Conservation (phyloP, 2,113 vertebrate species). For the Melospiza melodia region DNA sequence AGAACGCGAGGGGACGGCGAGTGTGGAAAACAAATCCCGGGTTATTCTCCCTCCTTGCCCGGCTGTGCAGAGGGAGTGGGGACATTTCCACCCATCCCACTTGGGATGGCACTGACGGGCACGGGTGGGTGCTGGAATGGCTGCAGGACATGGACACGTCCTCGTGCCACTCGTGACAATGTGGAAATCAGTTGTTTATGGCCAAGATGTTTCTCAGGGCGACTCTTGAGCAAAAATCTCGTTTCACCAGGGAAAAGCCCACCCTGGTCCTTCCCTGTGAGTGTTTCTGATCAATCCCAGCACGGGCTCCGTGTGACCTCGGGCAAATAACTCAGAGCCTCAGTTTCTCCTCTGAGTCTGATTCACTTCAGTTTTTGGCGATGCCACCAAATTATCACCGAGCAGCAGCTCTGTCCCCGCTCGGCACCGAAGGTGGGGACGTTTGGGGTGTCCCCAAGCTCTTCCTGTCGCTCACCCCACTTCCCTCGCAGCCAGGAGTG, state of each 20-base stretch:
- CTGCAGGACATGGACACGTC: accelerated
- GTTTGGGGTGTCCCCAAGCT: neutral
- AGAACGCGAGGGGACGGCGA: neutral
- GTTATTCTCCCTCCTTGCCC: accelerated
- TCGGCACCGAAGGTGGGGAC: neutral
- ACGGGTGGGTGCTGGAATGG: neutral
- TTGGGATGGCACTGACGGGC: accelerated
- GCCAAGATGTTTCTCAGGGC: neutral
- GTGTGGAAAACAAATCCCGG: accelerated
- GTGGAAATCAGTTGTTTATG: neutral
- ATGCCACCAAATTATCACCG: accelerated
- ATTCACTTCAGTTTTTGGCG: neutral
- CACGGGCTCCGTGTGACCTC: accelerated
- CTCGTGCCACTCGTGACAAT: neutral
- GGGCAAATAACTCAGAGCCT: accelerated
- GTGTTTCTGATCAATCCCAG: neutral
- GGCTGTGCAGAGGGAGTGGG: neutral
- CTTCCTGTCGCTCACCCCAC: accelerated
- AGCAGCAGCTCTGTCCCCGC: accelerated
- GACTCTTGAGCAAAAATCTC: neutral
- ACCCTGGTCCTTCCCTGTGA: neutral
- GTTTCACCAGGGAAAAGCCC: neutral
- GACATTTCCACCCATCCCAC: neutral
- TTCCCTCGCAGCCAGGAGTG: neutral
- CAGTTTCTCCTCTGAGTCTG: neutral